Conservation (phyloP, 2,113 vertebrate genomes). For the Sceloporus tristichus region DNA sequence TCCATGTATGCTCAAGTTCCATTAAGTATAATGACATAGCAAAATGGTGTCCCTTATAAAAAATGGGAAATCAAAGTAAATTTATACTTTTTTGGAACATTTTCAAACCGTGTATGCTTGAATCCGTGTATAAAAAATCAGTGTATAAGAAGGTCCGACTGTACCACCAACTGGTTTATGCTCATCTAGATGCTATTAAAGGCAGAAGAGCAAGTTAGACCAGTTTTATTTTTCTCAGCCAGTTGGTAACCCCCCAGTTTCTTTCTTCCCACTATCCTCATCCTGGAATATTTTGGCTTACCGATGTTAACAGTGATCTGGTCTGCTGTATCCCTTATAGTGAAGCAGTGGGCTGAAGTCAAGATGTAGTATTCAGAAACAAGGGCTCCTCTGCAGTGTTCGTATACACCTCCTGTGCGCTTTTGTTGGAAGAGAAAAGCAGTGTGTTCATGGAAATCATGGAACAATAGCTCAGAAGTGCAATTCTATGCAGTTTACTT, state of each 20-base stretch:
- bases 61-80: no score
- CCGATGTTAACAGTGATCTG: conserved; percentile 63
- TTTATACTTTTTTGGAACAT: no score
- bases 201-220: neutral
- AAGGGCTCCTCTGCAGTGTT: conserved; percentile 82
- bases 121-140: no score
- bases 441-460: no score
- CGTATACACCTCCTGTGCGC: conserved; percentile 35
- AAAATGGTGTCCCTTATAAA: no score
- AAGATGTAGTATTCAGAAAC: conserved; percentile 83
- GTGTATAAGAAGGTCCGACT: no score
- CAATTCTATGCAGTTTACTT: neutral
- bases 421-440: neutral
- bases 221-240: neutral
- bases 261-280: neutral
- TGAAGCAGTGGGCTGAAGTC: conserved; percentile 89
- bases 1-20: no score
- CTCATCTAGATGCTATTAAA: neutral
- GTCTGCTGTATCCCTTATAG: conserved; percentile 48
- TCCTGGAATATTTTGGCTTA: conserved; percentile 27
- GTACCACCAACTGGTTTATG: neutral
- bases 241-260: neutral
- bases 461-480: no score
- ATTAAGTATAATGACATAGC: no score
- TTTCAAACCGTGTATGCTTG: no score